Conservation (phyloP, 2,888 invertebrate species). For the Tinea trinotella region DNA sequence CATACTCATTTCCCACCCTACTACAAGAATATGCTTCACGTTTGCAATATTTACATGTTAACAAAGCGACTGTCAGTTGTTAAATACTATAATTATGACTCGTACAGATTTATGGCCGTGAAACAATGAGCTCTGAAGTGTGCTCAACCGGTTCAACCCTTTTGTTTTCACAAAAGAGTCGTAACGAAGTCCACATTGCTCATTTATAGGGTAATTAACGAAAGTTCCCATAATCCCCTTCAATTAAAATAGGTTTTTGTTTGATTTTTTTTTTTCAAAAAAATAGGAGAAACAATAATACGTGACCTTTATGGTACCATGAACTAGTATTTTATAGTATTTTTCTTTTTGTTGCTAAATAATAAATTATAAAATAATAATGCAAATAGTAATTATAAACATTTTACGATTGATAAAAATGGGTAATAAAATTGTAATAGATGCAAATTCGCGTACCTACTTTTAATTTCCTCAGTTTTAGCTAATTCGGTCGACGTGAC, state of each 20-base stretch:
- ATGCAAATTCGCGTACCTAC: too few species aligned
- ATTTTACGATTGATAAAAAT: too few species aligned
- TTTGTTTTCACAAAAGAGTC: constrained; percentile 43
- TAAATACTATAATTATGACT: constrained; percentile 64
- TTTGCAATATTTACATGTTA: constrained; percentile 54
- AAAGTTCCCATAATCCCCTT: constrained; percentile 55
- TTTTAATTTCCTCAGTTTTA: too few species aligned
- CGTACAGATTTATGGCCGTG: constrained; percentile 64
- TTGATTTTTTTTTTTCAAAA: constrained; percentile 27
- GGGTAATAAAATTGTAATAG: too few species aligned
- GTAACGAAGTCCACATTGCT: constrained; percentile 45
- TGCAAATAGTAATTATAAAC: too few species aligned
- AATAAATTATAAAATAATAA: too few species aligned
- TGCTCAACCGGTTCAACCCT: constrained; percentile 58
- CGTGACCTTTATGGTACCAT: constrained; percentile 9
- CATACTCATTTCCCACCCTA: constrained; percentile 54
- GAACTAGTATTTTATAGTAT: neutral
- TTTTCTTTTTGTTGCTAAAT: too few species aligned
- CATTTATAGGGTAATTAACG: constrained; percentile 67
- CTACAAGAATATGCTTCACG: constrained; percentile 39
- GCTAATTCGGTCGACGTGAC: too few species aligned
- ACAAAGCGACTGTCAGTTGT: constrained; percentile 66
- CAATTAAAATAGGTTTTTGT: constrained; percentile 41
- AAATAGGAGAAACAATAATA: constrained; percentile 39
- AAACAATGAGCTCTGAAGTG: constrained; percentile 52